Evolutionary conservation across 2,113 vertebrate species (phyloP), one percentile per base, ranked within the genome.

Genomic region (Castor canadensis): DNA sequence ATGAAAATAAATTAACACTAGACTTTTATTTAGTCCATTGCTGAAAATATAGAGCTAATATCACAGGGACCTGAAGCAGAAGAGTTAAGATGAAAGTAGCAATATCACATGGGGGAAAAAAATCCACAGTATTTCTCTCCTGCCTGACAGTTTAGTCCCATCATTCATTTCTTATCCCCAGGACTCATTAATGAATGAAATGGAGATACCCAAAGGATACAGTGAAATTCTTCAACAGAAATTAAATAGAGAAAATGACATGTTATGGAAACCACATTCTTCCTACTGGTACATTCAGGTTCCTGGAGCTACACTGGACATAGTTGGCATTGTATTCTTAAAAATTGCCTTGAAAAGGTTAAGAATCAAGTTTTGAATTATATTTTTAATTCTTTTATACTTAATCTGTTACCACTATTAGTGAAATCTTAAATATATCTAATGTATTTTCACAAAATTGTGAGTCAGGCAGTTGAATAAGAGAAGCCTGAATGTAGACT

Each of bases 101-200:
- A 73, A 38, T 82, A 32, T 47, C 77, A 96, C 54, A 83, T 12
- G 19, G 54, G 58, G 62, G 35, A 30, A 43, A 87, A 76, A 94
- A 96, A 28, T 20, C 28, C 66, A 81, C 90, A 82, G 64, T 54
- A 66, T 93, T 85, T 92, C 91, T 96, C 91, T 97, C 87, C 58
- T 91, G 91, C 60, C 76, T 67, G 26, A 56, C 52, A 89, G 73
- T 73, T 86, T 71, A 95, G 88, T 94, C 58, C 75, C 93, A 96
- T 79, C 91, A 76, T 95, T 96, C 60, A 92, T 81, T 97, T 97
- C 85, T 24, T 94, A 95, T 88, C 93, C 93, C 94, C 97, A 91
- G 87, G 95, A 97, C 93, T 97, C 93, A 97, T 97, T 97, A 84
- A 91, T 87, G 88, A 97, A 87, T 91, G 73, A 95, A 95, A 94